Evolutionary conservation across 1,140 invertebrate genomes (phyloP).

Genomic region (Scaptomyza pallida): DNA sequence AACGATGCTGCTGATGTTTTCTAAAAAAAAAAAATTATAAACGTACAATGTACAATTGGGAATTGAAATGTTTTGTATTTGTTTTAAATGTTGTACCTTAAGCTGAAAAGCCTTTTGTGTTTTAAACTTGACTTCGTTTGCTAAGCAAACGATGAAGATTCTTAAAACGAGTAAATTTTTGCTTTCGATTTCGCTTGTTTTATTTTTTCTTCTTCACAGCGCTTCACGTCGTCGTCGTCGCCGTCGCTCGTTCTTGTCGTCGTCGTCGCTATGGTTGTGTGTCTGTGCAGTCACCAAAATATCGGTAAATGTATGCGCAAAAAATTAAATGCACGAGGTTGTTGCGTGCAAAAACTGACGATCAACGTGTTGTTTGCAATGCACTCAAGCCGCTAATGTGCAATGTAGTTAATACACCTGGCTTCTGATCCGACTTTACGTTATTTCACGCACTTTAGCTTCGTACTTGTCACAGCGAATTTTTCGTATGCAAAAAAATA

Average conservation of each 20-base stretch:
- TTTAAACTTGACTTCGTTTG: slow-evolving; percentile 7
- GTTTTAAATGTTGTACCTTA: slow-evolving; percentile 9
- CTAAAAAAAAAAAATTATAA: slow-evolving; percentile 8
- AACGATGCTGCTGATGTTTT: slow-evolving; percentile 5
- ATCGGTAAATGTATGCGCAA: slow-evolving; percentile 73
- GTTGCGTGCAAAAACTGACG: slow-evolving; percentile 56
- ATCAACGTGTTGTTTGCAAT: slow-evolving; percentile 56
- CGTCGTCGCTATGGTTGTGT: slow-evolving; percentile 36
- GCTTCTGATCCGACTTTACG: slow-evolving; percentile 28
- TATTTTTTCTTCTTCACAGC: slow-evolving; percentile 28
- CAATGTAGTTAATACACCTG: slow-evolving; percentile 17
- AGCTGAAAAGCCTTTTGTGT: not conserved
- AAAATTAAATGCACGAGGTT: slow-evolving; percentile 52
- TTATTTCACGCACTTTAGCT: slow-evolving; percentile 37
- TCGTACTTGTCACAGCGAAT: slow-evolving; percentile 37
- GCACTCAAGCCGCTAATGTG: slow-evolving; percentile 25
- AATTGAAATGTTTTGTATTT: slow-evolving; percentile 23
- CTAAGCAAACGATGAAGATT: slow-evolving; percentile 24
- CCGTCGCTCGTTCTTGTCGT: slow-evolving; percentile 30
- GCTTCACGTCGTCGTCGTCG: slow-evolving; percentile 29
- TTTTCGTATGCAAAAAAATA: slow-evolving; percentile 43
- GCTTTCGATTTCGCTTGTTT: slow-evolving; percentile 53
- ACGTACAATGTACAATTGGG: slow-evolving; percentile 6
- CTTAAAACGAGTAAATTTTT: slow-evolving; percentile 24
- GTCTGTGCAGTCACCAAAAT: slow-evolving; percentile 55